These are phyloP conservation scores for Pomacea maculata DNA, from an alignment of 1,140 invertebrate species.

Conservation along the genomic window DNA sequence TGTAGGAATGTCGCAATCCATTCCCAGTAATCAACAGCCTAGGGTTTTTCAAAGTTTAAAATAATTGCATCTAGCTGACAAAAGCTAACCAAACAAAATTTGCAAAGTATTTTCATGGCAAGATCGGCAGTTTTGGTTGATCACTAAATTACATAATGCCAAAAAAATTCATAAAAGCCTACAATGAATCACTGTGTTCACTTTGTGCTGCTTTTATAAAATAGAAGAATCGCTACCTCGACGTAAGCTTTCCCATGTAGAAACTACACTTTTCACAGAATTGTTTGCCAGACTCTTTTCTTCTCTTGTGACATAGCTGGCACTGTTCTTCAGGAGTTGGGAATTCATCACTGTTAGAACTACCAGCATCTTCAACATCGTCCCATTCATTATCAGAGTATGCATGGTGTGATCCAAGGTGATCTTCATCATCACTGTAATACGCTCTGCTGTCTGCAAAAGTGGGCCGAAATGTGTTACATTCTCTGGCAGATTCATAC, in stretches of 20 bases:
- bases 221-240: not conserved
- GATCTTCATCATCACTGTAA: slow-evolving; percentile 49
- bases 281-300: slow-evolving; percentile 32
- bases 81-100: too few species aligned
- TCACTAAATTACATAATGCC: too few species aligned
- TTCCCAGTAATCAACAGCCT: too few species aligned
- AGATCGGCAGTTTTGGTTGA: too few species aligned
- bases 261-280: slow-evolving; percentile 50
- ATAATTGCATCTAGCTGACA: too few species aligned
- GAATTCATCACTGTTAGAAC: slow-evolving; percentile 37
- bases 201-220: too few species aligned
- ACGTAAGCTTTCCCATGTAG: slow-evolving; percentile 46
- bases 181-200: too few species aligned
- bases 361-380: slow-evolving; percentile 42
- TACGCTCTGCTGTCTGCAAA: slow-evolving; percentile 35
- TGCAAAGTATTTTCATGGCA: too few species aligned
- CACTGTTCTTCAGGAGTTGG: slow-evolving; percentile 36
- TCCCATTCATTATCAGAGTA: slow-evolving; percentile 42
- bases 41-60: too few species aligned
- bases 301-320: slow-evolving; percentile 48
- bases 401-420: slow-evolving; percentile 14
- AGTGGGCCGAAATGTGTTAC: slow-evolving; percentile 3
- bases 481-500: slow-evolving; percentile 32
- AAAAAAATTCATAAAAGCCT: too few species aligned
- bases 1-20: too few species aligned